Evolutionary conservation across 2,797 vertebrate genomes (phyloP), one percentile per base, ranked within the genome.

Genomic region (Steatocranus sp.): DNA sequence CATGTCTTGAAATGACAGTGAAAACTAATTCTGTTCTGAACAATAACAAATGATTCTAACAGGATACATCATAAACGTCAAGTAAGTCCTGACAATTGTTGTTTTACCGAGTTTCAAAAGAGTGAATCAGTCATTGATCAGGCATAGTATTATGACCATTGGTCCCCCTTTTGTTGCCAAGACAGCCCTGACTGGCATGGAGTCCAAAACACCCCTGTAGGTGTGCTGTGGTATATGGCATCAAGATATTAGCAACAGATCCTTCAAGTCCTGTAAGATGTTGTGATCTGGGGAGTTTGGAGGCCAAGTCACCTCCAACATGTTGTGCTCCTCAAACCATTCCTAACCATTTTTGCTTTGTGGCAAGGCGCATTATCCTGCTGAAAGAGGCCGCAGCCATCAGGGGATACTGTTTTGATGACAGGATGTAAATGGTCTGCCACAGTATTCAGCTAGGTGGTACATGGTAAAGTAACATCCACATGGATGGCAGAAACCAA

Each of bases 11-110:
- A 68, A 25, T 25, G 8, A 66, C 34, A 38, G 61, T 56, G 27
- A 56, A 30, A 30, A 56, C 15, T 56, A 18, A 1, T 4, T 56
- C 1, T 17, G 53, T 30, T 30, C 53, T 56, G 15, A 58, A 32
- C 0, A 68, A 25, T 23, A 0, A 68, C 20, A 43, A 41, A 41
- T 1, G 8, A 43, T 41, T 15, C 14, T 0, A 18, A 30, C 15
- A 56, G 38, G 38, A 23, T 43, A 11, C 20, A 43, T 43, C 36
- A 0, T 20, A 41, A 66, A 66, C 12, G 1, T 9, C 20, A 23
- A 41, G n/a, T 3, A 68, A 68, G 14, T 43, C 20, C 43, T 48
- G 18, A 34, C 27, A 23, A 23, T 10, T 0, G 11, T 14, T 15
- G 8, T n/a, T 41, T 77, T 46, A 30, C 0, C 1, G 2, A 46